These are phyloP conservation scores for Palythoa heliodiscus DNA, from an alignment of 92 coral and sea anemone species.

Conservation along the genomic window DNA sequence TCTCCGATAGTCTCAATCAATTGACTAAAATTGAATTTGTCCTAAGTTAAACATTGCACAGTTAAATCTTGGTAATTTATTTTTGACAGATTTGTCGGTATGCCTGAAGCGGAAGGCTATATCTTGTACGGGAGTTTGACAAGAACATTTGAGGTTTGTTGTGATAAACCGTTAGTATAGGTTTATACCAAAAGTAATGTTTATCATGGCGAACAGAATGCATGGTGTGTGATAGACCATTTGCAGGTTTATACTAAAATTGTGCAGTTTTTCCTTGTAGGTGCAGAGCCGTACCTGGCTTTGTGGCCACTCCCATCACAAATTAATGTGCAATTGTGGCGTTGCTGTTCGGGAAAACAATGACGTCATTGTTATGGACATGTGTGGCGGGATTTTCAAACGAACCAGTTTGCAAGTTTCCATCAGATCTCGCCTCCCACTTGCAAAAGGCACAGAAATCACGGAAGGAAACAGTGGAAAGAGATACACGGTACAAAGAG, in stretches of 20 bases:
- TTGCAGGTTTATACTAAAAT: background rate
- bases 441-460: constrained; percentile 71
- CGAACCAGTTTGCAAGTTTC: constrained; percentile 79
- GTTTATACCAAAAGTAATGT: too few relatives aligned
- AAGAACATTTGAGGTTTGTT: constrained; percentile 74
- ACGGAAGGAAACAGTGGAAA: constrained; percentile 76
- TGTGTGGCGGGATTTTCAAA: constrained; percentile 80
- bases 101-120: constrained; percentile 60
- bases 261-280: constrained; percentile 38
- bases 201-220: too few relatives aligned
- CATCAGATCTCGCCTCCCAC: constrained; percentile 69
- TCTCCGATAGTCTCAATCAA: background rate
- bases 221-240: background rate
- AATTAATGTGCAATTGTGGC: constrained; percentile 79
- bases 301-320: constrained; percentile 55
- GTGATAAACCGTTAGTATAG: too few relatives aligned
- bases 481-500: constrained; percentile 70
- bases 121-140: constrained; percentile 65
- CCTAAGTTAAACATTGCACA: too few relatives aligned
- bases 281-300: constrained; percentile 81
- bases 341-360: constrained; percentile 78
- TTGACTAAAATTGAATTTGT: too few relatives aligned
- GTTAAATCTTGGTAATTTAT: too few relatives aligned
- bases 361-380: constrained; percentile 88
- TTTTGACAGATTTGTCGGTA: constrained; percentile 40